A percentile compares a stretch with the other conserved stretches of the same genome.
Evolutionary conservation across 2,888 invertebrate species (phyloP).

Genomic region (Eumacrocentrus americanus): DNA sequence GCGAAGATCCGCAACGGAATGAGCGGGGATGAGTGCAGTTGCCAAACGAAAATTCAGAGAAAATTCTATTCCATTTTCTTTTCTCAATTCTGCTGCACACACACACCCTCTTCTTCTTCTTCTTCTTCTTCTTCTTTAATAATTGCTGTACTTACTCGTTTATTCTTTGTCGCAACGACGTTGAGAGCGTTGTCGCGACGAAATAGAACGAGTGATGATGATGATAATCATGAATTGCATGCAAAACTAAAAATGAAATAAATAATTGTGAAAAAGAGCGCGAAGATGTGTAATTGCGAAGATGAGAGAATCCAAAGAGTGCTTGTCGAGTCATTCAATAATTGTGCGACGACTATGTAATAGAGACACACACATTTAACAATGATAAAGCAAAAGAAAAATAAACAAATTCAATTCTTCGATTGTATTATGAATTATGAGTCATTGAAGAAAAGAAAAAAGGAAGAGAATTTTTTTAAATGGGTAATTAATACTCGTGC

Average conservation of each 20-base stretch:
- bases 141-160: background rate
- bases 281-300: slow-evolving; percentile 20
- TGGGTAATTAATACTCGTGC: slow-evolving; percentile 35
- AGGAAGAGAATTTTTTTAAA: slow-evolving; percentile 20
- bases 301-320: background rate
- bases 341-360: background rate
- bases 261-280: slow-evolving; percentile 8
- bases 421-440: background rate
- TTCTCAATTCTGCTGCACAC: slow-evolving; percentile 2
- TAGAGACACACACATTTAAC: background rate
- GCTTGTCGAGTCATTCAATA: background rate
- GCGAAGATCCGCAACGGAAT: slow-evolving; percentile 50
- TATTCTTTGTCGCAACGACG: background rate
- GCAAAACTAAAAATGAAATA: slow-evolving; percentile 5
- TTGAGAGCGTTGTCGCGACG: no score
- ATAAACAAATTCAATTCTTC: no score
- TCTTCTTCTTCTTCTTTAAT: background rate
- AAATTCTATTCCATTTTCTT: slow-evolving; percentile 12
- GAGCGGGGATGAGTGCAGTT: slow-evolving; percentile 39
- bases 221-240: no score
- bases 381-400: background rate
- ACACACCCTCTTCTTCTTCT: background rate
- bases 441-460: slow-evolving; percentile 33
- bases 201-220: no score
- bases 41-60: background rate